A percentile compares a stretch with the other conserved stretches of the same genome.
Evolutionary conservation across 1,140 invertebrate species (phyloP).

Genomic region (Solenopsis fugax): DNA sequence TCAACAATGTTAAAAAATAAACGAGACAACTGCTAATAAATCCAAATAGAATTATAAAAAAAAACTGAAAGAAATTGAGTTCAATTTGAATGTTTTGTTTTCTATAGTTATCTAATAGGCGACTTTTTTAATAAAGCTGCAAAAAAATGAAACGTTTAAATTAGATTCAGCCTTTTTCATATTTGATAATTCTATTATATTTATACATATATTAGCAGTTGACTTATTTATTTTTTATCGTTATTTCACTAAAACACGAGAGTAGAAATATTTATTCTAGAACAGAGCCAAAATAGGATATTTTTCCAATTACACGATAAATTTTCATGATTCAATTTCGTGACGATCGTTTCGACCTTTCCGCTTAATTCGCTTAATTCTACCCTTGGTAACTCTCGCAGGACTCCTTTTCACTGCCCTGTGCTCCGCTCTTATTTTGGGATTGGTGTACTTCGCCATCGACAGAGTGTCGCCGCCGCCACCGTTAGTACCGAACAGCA

Average conservation of each 20-base stretch:
- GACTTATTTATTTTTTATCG: not conserved
- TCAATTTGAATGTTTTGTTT: no score
- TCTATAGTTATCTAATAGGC: no score
- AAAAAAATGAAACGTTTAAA: not conserved
- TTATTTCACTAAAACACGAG: not conserved
- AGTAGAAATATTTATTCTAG: not conserved
- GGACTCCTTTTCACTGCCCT: constrained; percentile 81
- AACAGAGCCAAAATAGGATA: not conserved
- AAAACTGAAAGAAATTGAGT: no score
- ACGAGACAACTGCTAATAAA: no score
- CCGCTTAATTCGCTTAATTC: not conserved
- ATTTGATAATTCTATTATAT: not conserved
- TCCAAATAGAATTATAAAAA: no score
- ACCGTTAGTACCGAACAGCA: constrained; percentile 81
- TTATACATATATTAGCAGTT: not conserved
- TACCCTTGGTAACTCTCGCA: constrained; percentile 23
- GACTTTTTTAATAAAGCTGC: not conserved
- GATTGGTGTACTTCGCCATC: constrained; percentile 74
- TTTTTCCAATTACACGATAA: not conserved
- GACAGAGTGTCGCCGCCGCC: constrained; percentile 82
- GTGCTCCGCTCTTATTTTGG: constrained; percentile 77
- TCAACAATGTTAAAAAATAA: no score
- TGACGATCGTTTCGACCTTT: not conserved
- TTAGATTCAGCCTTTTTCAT: not conserved
- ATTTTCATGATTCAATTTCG: not conserved